Evolutionary conservation across 2,797 vertebrate species (phyloP), one percentile per base, ranked within the genome.

Genomic region (Streptopelia turtur): DNA sequence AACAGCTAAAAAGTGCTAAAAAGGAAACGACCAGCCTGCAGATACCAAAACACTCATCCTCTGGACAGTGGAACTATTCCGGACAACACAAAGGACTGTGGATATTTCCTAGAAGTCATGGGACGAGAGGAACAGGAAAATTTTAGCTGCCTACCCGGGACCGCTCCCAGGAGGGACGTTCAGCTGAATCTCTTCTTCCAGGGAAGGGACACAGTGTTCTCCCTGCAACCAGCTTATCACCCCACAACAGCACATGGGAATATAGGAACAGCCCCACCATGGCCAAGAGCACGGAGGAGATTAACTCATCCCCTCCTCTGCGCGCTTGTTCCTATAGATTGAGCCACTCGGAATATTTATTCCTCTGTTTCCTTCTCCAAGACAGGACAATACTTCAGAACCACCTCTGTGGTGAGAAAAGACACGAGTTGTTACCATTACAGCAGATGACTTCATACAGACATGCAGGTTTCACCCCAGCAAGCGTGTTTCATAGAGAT

Each of bases 171-270:
- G 53, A 87, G 86, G 45, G 55, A 76, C 39, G 64, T 53, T 70
- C 12, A 16, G 79, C 92, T 78, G 70, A 92, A 69, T 56, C 87
- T 87, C 70, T 94, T 82, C 92, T 95, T 95, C 92, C 94, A 90
- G 79, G 84, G 76, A 85, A 70, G 76, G 61, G 94, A 74, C 76
- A 33, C 81, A 75, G 27, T 6, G 4, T 93, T 82, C 94, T 88
- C 76, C 80, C n/a, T 25, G 13, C 59, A 28, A 20, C 33, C 64
- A 69, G 64, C 75, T 81, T 56, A 43, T 90, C 78, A 10, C 31
- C 70, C 75, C 35, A 5, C 31, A 1, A 7, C 3, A 1, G 65
- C 74, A 60, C 5, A 1, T 2, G 4, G 64, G 41, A 52, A 89
- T 28, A 45, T 3, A 66, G 85, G 89, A 79, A 94, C 84, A 94